Evolutionary conservation across 2,888 invertebrate species (phyloP), one percentile per base, ranked within the genome.

Genomic region (Smittia aterrima): DNA sequence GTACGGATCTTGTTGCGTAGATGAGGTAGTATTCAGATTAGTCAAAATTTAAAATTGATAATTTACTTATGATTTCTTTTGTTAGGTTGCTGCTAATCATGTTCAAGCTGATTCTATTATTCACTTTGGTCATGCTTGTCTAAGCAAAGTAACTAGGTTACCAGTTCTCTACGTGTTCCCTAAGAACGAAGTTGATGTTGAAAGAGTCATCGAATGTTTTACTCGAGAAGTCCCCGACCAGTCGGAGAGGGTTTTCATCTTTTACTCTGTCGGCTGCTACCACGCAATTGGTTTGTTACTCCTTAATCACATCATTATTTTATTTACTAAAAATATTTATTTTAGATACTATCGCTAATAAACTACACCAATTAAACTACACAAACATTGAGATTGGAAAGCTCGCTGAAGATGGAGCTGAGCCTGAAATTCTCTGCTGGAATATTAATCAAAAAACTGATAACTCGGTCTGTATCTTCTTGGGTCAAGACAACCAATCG

Each of bases 61-160:
- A 40, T 58, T 40, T 47, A 71, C 72, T 22, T 40, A 32, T 54
- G 62, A 20, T 71, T 76, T 76, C 76, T 75, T 82, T 85, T 77
- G 81, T n/a, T n/a, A 95, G 95, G 89, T 96, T 38, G 92, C 96
- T 1, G 95, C 96, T 0, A 89, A 92, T 81, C 98, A 98, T 82
- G 89, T 94, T 4, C 85, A 88, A 75, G 91, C 92, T 0, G 93
- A 97, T 82, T 90, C 91, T 32, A 84, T 98, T 1, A 87, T 98
- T 74, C 98, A 98, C 82, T 98, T 92, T 83, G 98, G 98, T 0
- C 91, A 90, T 79, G 88, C 92, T 0, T 98, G 98, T 82, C 89
- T 94, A 77, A 92, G 93, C 32, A 86, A 86, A 77, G 89, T 90
- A 13, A 85, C 86, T 27, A 86, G 90, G 71, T 85, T 96, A 74